phyloP scores from a whole-genome alignment of 2,888 invertebrate genomes.

The Ectemnius continuus region DNA sequence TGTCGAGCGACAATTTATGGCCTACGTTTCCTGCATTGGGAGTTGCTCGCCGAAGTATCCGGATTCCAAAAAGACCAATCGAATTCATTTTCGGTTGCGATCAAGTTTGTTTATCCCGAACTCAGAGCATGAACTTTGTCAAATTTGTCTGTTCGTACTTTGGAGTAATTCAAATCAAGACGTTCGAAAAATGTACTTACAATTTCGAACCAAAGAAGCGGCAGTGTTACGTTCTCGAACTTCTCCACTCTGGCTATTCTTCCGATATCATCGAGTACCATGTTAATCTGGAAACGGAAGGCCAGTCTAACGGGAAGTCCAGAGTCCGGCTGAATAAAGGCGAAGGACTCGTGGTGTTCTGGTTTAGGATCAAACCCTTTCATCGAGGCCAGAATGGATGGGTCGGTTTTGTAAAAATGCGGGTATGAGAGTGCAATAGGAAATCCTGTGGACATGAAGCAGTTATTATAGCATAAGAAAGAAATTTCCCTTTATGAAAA shows the following conservation, averaged over 20 bases:
- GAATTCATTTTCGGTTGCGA: too few relatives aligned
- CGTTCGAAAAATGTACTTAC: constrained; percentile 81
- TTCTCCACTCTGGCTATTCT: constrained; percentile 83
- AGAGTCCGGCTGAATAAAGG: constrained; percentile 89
- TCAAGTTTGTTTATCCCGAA: too few relatives aligned
- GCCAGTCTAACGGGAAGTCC: constrained; percentile 89
- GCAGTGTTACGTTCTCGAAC: constrained; percentile 87
- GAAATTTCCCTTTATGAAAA: background rate
- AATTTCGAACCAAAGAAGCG: constrained; percentile 93
- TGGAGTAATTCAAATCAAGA: background rate
- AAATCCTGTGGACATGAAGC: constrained; percentile 80
- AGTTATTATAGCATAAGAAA: background rate
- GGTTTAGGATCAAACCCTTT: constrained; percentile 84
- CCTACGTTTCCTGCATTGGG: too few relatives aligned
- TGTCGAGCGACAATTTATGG: too few relatives aligned
- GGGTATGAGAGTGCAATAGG: constrained; percentile 93
- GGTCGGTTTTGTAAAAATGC: constrained; percentile 89
- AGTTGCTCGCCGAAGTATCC: too few relatives aligned
- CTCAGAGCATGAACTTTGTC: background rate
- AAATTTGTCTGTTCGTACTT: background rate
- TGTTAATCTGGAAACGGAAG: constrained; percentile 91
- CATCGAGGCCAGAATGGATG: constrained; percentile 82
- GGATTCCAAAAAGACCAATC: too few relatives aligned
- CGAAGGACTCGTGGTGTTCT: constrained; percentile 83
- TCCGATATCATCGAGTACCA: constrained; percentile 86